Base-by-base conservation (phyloP, 2,113 vertebrate genomes). In the Microtus pennsylvanicus region DNA sequence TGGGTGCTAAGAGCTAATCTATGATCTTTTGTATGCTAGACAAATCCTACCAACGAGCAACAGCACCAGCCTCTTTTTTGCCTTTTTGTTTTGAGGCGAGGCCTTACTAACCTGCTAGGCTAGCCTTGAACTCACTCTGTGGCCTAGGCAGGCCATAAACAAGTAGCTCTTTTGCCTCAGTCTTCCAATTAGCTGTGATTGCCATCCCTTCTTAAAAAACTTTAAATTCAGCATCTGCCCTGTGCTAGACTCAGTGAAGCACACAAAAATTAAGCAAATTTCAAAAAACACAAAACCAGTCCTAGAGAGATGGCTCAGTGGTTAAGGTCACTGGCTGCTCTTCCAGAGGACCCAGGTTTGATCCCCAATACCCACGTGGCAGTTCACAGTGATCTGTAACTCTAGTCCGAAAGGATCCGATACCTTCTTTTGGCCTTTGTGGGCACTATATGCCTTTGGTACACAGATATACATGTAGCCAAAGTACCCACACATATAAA, bases 181-280 rank as follows among this genome's bases (percentile, higher is more conserved):
- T 65, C 63, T 70, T 17, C 13, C 35, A 22, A 55, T 13, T 26
- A 72, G 6, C 19, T 28, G 22, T 45, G 86, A 72, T 72, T 1
- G 12, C 8, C 12, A 52, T 67, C 21, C 19, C 17, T n/a, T n/a
- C 67, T 55, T 47, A 90, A 28, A 45, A 14, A 63, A 93, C 78
- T 11, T 92, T 86, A 52, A 87, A 87, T 16, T 90, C 80, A 78
- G 55, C 26, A 35, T 96, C 55, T 95, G 33, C 42, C 94, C 91
- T 89, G 42, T 81, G 72, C 67, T 78, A 94, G 83, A 87, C 21
- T 63, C 16, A 91, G 30, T 50, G 63, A 91, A 22, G 12, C n/a
- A 38, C 7, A 35, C 1, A 45, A 63, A 87, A 47, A 22, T 77
- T 8, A 70, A 72, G 5, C 28, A 72, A 47, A 7, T 52, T 52